Evolutionary conservation across 2,113 vertebrate genomes (phyloP), one percentile per base, ranked within the genome.

Genomic region (Empidonax traillii): DNA sequence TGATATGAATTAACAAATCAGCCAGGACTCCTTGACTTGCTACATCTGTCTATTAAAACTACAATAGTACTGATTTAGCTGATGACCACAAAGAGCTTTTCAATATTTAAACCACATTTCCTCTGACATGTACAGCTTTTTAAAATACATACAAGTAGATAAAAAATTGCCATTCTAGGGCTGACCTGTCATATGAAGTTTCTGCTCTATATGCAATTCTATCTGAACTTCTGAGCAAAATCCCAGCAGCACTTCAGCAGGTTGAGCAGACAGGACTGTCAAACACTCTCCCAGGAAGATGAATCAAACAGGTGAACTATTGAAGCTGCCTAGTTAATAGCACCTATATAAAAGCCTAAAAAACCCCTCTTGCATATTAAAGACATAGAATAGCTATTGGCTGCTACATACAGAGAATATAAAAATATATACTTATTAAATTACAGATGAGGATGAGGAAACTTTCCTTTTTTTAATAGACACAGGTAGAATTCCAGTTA

Each of bases 121-220:
- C 22, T 82, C 35, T 2, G 6, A 46, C 43, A 61, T 3, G 15
- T 20, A 49, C 10, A 49, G 22, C 31, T 52, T 81, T 49, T 35
- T 78, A 44, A 72, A 87, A 37, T 6, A 41, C 7, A 15, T 8
- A 9, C 5, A 37, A 44, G 71, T 78, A 39, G 6, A 33, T 4
- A 7, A n/a, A 30, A 30, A 80, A 77, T 23, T 19, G 19, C 30
- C 51, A 37, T 74, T 77, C 33, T 33, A 47, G 30, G 27, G 56
- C 35, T 72, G 39, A 47, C 14, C 35, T 1, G 0, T 66, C 75
- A 62, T 8, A 28, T 0, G 1, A 58, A 30, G 12, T n/a, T 85
- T 67, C 55, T 92, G 31, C 18, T 77, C 12, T 24, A 8, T 11
- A 14, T 31, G 21, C 12, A 74, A 59, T 16, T 59, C 71, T 37